A percentile compares a stretch with the other conserved stretches of the same genome.
Evolutionary conservation across 2,113 vertebrate species (phyloP).

Genomic region (Melanerpes formicivorus): DNA sequence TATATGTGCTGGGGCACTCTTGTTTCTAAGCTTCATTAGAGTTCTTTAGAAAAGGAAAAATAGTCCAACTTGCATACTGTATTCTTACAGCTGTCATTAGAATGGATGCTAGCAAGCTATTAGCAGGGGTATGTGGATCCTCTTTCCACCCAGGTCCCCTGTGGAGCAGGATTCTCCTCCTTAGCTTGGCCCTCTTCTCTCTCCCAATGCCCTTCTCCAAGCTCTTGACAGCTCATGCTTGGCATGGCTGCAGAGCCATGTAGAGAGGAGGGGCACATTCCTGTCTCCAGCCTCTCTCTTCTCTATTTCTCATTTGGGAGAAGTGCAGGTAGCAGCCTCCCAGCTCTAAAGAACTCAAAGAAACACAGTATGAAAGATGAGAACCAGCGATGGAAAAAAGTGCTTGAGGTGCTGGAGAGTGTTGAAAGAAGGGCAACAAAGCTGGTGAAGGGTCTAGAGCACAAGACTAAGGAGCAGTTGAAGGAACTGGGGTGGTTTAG

Average conservation of each 20-base stretch:
- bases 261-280: neutral
- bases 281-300: neutral
- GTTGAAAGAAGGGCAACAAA: no score
- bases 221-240: neutral
- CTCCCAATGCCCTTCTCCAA: neutral
- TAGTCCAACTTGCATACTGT: neutral
- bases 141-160: neutral
- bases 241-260: neutral
- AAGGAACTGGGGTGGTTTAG: no score
- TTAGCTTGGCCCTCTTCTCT: neutral
- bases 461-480: no score
- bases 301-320: neutral
- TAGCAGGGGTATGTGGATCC: neutral
- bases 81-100: neutral
- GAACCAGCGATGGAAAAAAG: neutral
- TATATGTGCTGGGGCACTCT: conserved; percentile 2
- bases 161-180: neutral
- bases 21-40: neutral
- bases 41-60: neutral
- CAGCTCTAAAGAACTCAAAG: neutral
- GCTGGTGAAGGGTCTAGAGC: no score
- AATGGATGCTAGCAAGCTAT: neutral
- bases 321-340: neutral
- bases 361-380: neutral
- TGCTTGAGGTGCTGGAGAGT: no score